These are phyloP conservation scores for Dasypus novemcinctus DNA, from an alignment of 2,113 vertebrate species.

Conservation along the genomic window DNA sequence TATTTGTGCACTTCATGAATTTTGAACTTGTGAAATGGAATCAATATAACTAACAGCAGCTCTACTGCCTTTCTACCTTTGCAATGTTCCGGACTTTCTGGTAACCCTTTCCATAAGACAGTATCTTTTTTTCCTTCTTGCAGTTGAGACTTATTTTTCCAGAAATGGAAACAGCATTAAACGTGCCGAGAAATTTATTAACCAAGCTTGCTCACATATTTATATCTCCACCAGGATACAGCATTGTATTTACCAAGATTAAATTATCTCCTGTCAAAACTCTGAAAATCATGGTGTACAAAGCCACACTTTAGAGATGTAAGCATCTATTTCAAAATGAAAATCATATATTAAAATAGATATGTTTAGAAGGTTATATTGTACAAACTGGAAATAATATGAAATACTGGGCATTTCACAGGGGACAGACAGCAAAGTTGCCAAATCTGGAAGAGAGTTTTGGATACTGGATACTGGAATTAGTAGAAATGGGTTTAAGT, in stretches of 20 bases:
- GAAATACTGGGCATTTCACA: neutral
- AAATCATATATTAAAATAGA: slow-evolving; percentile 63
- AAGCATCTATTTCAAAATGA: slow-evolving; percentile 69
- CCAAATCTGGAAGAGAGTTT: neutral
- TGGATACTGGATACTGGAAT: neutral
- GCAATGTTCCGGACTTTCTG: neutral
- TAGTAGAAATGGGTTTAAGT: neutral
- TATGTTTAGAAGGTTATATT: slow-evolving; percentile 34
- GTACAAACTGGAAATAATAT: slow-evolving; percentile 33
- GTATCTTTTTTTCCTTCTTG: neutral
- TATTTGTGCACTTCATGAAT: neutral
- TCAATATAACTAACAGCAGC: neutral
- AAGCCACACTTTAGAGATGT: slow-evolving; percentile 59
- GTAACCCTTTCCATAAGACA: neutral
- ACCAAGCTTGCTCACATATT: slow-evolving; percentile 67
- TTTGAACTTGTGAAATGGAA: neutral
- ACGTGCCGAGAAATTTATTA: slow-evolving; percentile 70
- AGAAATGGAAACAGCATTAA: slow-evolving; percentile 68
- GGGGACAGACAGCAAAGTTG: neutral
- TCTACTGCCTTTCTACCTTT: neutral
- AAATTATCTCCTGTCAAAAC: slow-evolving; percentile 77
- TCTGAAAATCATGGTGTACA: slow-evolving; percentile 46
- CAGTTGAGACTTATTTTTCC: slow-evolving; percentile 55
- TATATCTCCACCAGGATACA: slow-evolving; percentile 63
- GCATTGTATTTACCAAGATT: slow-evolving; percentile 75